Evolutionary conservation across 2,888 invertebrate species (phyloP).

Genomic region (Oxytorus armatus): DNA sequence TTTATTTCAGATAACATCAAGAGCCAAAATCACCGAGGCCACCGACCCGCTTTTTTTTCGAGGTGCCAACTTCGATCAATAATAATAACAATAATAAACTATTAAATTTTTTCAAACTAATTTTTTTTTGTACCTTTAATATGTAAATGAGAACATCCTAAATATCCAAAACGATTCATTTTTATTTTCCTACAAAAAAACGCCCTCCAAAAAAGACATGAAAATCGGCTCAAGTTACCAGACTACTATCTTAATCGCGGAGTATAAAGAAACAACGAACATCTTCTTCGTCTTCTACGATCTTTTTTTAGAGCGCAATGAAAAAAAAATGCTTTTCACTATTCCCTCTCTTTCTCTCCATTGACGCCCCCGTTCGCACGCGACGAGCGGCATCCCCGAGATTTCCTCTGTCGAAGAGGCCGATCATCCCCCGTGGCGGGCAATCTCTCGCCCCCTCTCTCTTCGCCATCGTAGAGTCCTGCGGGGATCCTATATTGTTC

Average conservation of each 20-base stretch:
- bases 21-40: too few relatives aligned
- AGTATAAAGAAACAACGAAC: conserved; percentile 4
- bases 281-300: conserved; percentile 38
- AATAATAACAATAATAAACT: too few relatives aligned
- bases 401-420: conserved; percentile 60
- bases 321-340: conserved; percentile 34
- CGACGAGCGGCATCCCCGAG: conserved; percentile 57
- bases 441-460: conserved; percentile 18
- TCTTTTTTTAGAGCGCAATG: conserved; percentile 42
- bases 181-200: too few relatives aligned
- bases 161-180: too few relatives aligned
- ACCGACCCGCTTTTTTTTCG: too few relatives aligned
- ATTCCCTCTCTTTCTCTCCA: conserved; percentile 22
- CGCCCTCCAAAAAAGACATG: too few relatives aligned
- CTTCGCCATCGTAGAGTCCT: neutral
- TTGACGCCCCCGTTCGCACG: conserved; percentile 53
- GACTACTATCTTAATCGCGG: neutral
- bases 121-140: too few relatives aligned
- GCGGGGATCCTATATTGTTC: conserved; percentile 56
- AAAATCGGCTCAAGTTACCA: too few relatives aligned
- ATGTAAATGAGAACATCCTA: too few relatives aligned
- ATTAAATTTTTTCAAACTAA: too few relatives aligned
- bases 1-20: too few relatives aligned
- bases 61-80: too few relatives aligned
- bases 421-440: conserved; percentile 59